Evolutionary conservation across 64 coral and sea anemone genomes (phyloP), one percentile per base, ranked within the genome.

Genomic region (Montipora efflorescens): DNA sequence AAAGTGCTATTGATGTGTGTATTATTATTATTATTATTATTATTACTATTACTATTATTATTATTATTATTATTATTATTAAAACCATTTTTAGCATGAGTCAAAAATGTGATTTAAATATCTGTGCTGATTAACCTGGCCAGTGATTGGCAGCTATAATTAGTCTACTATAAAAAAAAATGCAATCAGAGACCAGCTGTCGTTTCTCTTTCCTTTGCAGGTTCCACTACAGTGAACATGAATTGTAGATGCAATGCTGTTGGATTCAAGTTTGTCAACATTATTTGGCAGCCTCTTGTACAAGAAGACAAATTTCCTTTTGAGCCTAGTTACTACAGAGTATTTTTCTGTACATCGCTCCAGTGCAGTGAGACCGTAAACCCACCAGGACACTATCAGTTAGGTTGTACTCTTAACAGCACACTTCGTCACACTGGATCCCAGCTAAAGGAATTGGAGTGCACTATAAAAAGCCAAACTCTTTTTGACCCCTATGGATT

Each of bases 251-350:
- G 64, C 68, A 16, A 18, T 22, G 5, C 43, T 5, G 45, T 19
- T 20, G 82, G 82, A 49, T 86, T 86, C 4, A 86, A 86, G 47
- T 13, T 10, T 12, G 82, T 72, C 1, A 51, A 86, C 46, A 86
- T 86, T n/a, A 51, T 86, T 15, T 86, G 82, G 82, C 0, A 21
- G 19, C 64, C 82, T 48, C 64, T 51, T 47, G 5, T 9, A 15
- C 59, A 45, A 19, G 61, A 68, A 14, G 4, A 8, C 12, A 48
- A 67, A 46, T 71, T 43, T 0, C 46, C 36, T 9, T 9, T 5
- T 71, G 8, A 48, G 43, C 2, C 44, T 9, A 14, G 0, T 14
- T 71, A 18, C 47, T 78, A 86, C 82, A 72, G 46, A 25, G 66
- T 86, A 11, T 50, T 57, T 11, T 57, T 57, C 53, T 57, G 53